These are phyloP conservation scores for Gari tellinella DNA, from an alignment of 2,888 invertebrate species.

Conservation along the genomic window DNA sequence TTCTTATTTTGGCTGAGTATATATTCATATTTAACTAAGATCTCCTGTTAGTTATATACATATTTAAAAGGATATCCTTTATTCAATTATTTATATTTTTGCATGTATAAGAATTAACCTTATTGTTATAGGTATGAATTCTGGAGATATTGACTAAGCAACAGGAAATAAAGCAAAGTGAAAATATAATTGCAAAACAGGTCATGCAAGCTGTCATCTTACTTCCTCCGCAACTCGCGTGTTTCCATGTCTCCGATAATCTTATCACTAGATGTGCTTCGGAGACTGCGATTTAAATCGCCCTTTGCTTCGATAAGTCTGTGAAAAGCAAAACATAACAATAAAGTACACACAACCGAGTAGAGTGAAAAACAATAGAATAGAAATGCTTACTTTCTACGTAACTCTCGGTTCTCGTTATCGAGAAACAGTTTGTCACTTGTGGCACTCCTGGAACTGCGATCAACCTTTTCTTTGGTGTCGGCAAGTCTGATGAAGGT, in stretches of 20 bases:
- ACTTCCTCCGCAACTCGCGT: constrained; percentile 81
- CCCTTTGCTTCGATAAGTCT: constrained; percentile 81
- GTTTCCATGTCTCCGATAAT: constrained; percentile 82
- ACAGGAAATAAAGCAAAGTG: constrained; percentile 10
- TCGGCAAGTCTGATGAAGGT: constrained; percentile 70
- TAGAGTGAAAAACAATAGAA: constrained; percentile 6
- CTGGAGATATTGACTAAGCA: too few relatives aligned
- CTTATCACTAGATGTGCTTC: constrained; percentile 81
- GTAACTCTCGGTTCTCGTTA: constrained; percentile 76
- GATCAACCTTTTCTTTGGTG: constrained; percentile 70
- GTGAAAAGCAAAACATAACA: constrained; percentile 44
- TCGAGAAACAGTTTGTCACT: constrained; percentile 80
- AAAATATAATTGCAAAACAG: constrained; percentile 42
- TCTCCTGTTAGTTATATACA: too few relatives aligned
- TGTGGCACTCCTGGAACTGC: constrained; percentile 54
- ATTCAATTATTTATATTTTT: too few relatives aligned
- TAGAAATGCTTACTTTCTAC: constrained; percentile 73
- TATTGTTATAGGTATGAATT: too few relatives aligned
- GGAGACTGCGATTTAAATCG: constrained; percentile 78
- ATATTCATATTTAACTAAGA: too few relatives aligned
- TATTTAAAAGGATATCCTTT: too few relatives aligned
- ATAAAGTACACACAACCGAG: constrained; percentile 4
- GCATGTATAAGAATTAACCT: too few relatives aligned
- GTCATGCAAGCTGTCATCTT: constrained; percentile 63
- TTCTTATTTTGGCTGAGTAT: too few relatives aligned